These are phyloP conservation scores for Leuciscus waleckii DNA, from an alignment of 2,797 vertebrate genomes.

Conservation along the genomic window DNA sequence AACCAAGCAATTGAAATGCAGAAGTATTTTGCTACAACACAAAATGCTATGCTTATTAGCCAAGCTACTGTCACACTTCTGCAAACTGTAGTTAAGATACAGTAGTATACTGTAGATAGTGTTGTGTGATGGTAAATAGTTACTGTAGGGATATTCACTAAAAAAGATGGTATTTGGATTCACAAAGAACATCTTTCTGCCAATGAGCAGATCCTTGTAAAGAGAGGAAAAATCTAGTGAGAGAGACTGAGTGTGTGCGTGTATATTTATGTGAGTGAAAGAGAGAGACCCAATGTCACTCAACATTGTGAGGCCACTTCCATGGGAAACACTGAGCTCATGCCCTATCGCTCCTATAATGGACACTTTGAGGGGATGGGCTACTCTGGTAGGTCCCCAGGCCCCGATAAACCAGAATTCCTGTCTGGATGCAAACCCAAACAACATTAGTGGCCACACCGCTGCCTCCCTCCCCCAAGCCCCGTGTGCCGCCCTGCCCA, in stretches of 20 bases:
- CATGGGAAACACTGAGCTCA: constrained; percentile 69
- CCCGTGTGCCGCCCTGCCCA: constrained; percentile 51
- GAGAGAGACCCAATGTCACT: constrained; percentile 58
- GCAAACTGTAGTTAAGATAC: background rate
- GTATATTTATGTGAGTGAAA: background rate
- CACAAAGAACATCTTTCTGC: constrained; percentile 20
- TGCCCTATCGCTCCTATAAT: constrained; percentile 67
- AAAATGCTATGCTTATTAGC: background rate
- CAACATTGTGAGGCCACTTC: constrained; percentile 61
- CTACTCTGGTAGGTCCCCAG: constrained; percentile 74
- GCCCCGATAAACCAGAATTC: constrained; percentile 79
- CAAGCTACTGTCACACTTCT: background rate
- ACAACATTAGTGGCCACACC: constrained; percentile 78
- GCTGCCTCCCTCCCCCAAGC: constrained; percentile 64
- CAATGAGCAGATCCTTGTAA: constrained; percentile 30
- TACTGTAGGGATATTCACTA: background rate
- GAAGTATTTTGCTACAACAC: background rate
- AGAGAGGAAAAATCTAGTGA: constrained; percentile 43
- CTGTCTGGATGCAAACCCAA: constrained; percentile 80
- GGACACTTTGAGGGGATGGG: constrained; percentile 77
- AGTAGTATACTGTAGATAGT: background rate
- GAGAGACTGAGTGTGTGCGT: constrained; percentile 52
- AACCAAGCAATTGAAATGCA: background rate
- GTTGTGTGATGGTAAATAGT: background rate
- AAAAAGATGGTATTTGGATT: background rate